Base-by-base conservation (phyloP, 2,888 invertebrate species). In the Cryptus armator region DNA sequence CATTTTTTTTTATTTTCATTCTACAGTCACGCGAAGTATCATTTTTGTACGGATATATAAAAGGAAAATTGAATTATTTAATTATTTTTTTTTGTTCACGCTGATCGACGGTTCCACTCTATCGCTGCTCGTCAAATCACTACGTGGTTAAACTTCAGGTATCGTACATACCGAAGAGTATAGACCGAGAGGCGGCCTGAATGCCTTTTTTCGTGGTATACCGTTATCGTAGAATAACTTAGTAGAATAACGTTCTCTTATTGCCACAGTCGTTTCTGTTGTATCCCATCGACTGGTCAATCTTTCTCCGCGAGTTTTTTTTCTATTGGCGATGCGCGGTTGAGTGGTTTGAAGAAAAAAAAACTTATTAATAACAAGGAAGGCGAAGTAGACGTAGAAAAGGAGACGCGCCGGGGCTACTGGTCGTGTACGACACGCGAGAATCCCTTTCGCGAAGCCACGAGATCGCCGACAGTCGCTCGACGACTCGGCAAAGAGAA, bases 151-250 rank as follows among this genome's bases (percentile, higher is more conserved):
- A 84, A 77, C 80, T 72, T 84, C 51, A 66, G 74, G 72, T 56
- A 51, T 82, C 83, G 72, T 75, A 78, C 72, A 37, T 62, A 53
- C 53, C 72, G 43, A 66, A 75, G 77, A 68, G 85, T 77, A 77
- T 29, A 86, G 71, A 44, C 72, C 68, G 67, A 71, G 84, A 68
- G 67, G 81, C 89, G 92, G 90, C 92, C 92, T 92, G 90, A 84
- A 91, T 92, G 92, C 89, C 92, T 91, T 92, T 92, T 92, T 92
- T 91, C 89, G 90, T 90, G 68, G 77, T 88, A 86, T 92, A 90
- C 92, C 92, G 92, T 92, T 92, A 92, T 86, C 76, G 81, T 88
- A 84, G 89, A 88, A 89, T 90, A 91, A 88, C 88, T 90, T 88
- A 83, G 87, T 85, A 87, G 88, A 83, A 84, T 24, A 24, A 76